Base-by-base conservation (phyloP, 2,888 invertebrate species). In the Microchrysa polita region DNA sequence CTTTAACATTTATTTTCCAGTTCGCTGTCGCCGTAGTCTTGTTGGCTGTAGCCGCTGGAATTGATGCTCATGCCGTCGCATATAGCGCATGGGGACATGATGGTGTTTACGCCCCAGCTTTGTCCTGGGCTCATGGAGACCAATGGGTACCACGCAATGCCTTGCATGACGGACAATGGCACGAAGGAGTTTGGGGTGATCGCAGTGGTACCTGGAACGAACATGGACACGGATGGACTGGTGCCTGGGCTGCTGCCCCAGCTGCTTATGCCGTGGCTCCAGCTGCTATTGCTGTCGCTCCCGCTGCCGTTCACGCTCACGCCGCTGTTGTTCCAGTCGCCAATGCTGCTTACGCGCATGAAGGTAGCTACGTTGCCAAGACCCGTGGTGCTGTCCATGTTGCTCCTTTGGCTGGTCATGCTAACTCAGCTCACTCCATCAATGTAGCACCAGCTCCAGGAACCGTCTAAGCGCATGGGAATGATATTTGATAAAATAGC, bases 381-480 rank as follows among this genome's bases (percentile, higher is more conserved):
- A n/a, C n/a, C n/a, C n/a, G n/a, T n/a, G n/a, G n/a, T n/a, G n/a
- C n/a, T n/a, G n/a, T n/a, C n/a, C n/a, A n/a, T n/a, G n/a, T n/a
- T n/a, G n/a, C n/a, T n/a, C n/a, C n/a, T n/a, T n/a, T n/a, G n/a
- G n/a, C n/a, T n/a, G n/a, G n/a, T n/a, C n/a, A n/a, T n/a, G n/a
- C n/a, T n/a, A n/a, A n/a, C 42, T 76, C 76, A 20, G 76, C 74
- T 44, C 65, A 74, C 60, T 73, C 74, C 42, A 80, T 86, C 75
- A 86, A 86, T 79, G 81, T 84, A 16, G 83, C 83, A 72, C 85
- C 86, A 74, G 85, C 86, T 44, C 84, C 86, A 77, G 85, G 86
- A 80, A 85, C 86, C 57, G n/a, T 74, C 16, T 71, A 74, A 73
- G 23, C 22, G n/a, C n/a, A n/a, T n/a, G 1, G 12, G n/a, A 16